Evolutionary conservation across 2,888 invertebrate genomes (phyloP).

Genomic region (Mythimna albipuncta): DNA sequence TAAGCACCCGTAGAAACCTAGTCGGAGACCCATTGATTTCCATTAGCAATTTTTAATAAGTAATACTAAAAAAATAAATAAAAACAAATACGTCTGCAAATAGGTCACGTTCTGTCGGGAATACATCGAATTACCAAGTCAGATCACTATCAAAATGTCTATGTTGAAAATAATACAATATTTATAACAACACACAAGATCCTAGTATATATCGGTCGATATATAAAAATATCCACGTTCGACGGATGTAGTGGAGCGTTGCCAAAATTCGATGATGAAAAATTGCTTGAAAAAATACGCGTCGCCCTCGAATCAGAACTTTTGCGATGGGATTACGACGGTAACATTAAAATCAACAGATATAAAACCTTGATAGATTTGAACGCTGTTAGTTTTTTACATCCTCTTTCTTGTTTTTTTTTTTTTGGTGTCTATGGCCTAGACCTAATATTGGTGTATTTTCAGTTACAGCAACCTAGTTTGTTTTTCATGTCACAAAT

Average conservation of each 20-base stretch:
- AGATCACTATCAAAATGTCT: slow-evolving; percentile 34
- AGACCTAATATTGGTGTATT: slow-evolving; percentile 13
- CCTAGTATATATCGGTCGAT: slow-evolving; percentile 45
- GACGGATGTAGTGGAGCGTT: slow-evolving; percentile 64
- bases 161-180: slow-evolving; percentile 29
- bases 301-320: slow-evolving; percentile 37
- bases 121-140: not conserved
- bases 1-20: too few species aligned
- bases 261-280: slow-evolving; percentile 65
- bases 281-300: slow-evolving; percentile 55
- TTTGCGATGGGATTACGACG: slow-evolving; percentile 28
- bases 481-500: not conserved
- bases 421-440: slow-evolving; percentile 15
- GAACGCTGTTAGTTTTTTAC: slow-evolving; percentile 15
- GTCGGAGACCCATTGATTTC: too few species aligned
- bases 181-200: slow-evolving; percentile 39
- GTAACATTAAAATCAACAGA: slow-evolving; percentile 33
- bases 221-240: slow-evolving; percentile 59
- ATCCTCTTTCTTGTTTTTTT: slow-evolving; percentile 14
- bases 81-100: too few species aligned
- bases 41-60: too few species aligned
- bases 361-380: slow-evolving; percentile 32
- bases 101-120: too few species aligned
- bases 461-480: not conserved
- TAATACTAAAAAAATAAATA: too few species aligned